Conservation (phyloP, 2,113 vertebrate species). For the Grammatotria lemairii region DNA sequence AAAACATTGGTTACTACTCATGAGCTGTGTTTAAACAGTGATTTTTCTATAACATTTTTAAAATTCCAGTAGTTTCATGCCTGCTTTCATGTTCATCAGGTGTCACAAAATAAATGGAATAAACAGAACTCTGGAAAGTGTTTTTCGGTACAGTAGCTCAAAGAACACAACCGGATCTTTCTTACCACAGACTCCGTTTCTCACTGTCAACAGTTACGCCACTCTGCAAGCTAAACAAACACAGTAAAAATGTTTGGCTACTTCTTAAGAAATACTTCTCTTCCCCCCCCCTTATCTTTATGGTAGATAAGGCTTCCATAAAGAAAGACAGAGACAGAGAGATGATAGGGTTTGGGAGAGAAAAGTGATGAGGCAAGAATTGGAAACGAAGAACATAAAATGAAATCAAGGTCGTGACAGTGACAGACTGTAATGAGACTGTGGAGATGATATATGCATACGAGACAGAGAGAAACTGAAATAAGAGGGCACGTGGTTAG, state of each 20-base stretch:
- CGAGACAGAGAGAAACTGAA: neutral
- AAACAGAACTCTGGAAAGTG: too few species aligned
- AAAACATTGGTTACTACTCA: rapidly evolving
- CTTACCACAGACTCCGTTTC: neutral
- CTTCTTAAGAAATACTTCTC: neutral
- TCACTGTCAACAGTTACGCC: neutral
- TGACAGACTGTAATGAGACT: neutral
- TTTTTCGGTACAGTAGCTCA: neutral
- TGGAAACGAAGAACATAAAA: neutral
- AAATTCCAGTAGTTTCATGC: neutral
- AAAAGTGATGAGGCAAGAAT: neutral
- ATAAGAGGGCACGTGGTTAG: neutral
- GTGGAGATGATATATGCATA: neutral
- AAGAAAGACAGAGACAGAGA: neutral
- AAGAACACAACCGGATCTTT: neutral
- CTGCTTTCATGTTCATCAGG: neutral
- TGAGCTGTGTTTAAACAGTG: neutral
- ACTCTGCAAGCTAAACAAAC: neutral
- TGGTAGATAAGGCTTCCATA: neutral
- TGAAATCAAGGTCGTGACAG: neutral
- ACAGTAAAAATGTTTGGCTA: neutral
- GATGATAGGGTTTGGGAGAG: neutral
- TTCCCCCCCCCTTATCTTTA: too few species aligned
- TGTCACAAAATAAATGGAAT: neutral
- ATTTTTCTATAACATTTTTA: neutral